phyloP scores from a whole-genome alignment of 2,113 vertebrate species.

The Microcebus tavaratra region DNA sequence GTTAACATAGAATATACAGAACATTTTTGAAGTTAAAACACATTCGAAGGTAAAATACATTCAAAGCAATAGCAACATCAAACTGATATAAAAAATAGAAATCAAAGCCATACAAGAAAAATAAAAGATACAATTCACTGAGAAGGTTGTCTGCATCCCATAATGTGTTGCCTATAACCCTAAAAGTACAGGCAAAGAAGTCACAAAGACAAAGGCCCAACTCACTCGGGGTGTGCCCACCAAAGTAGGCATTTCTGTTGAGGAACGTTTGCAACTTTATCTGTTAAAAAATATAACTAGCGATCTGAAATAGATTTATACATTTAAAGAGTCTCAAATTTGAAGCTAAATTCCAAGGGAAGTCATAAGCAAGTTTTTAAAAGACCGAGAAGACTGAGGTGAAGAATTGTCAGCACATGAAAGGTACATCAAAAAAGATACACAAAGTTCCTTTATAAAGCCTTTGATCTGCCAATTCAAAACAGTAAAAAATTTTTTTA shows the following conservation, averaged over 20 bases:
- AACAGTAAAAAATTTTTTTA: background rate
- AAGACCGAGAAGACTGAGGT: slow-evolving; percentile 20
- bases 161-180: background rate
- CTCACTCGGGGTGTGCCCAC: background rate
- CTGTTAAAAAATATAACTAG: slow-evolving; percentile 17
- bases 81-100: background rate
- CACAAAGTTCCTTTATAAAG: background rate
- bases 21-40: slow-evolving; percentile 55
- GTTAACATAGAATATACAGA: slow-evolving; percentile 4
- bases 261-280: background rate
- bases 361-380: slow-evolving; percentile 32
- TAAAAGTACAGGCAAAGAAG: background rate
- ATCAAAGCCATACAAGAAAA: slow-evolving; percentile 42
- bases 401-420: background rate
- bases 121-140: background rate
- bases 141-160: background rate
- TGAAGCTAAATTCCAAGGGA: background rate
- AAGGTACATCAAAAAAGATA: background rate
- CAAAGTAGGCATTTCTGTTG: background rate
- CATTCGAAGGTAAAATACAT: slow-evolving; percentile 14
- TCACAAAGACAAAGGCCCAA: background rate
- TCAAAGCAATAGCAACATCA: slow-evolving; percentile 47
- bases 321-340: background rate
- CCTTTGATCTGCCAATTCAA: background rate
- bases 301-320: slow-evolving; percentile 49